phyloP scores from a whole-genome alignment of 1,140 invertebrate genomes.

The Cydia splendana region DNA sequence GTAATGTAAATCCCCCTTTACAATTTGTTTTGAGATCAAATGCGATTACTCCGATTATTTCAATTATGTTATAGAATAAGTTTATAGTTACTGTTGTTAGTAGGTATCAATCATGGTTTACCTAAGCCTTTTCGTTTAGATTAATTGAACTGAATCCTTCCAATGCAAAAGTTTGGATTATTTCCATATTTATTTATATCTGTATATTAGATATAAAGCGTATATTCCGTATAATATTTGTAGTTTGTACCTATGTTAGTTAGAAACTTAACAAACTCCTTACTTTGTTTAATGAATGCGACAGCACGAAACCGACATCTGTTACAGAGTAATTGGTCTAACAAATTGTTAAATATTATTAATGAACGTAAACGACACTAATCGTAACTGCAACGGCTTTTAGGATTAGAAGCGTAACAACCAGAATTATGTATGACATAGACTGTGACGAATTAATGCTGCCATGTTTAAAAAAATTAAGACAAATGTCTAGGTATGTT shows the following conservation, averaged over 20 bases:
- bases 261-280: not conserved
- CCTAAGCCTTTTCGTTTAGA: too few species aligned
- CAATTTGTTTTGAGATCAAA: not conserved
- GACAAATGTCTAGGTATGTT: not conserved
- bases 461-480: not conserved
- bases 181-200: too few species aligned
- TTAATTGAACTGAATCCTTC: too few species aligned
- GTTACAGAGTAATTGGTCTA: slow-evolving; percentile 25
- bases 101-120: too few species aligned
- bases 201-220: too few species aligned
- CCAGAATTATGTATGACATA: not conserved
- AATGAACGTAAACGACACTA: slow-evolving; percentile 30
- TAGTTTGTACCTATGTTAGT: too few species aligned
- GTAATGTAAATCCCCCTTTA: too few species aligned
- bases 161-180: too few species aligned
- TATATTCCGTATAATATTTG: too few species aligned
- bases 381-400: slow-evolving; percentile 25
- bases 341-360: slow-evolving; percentile 31
- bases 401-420: slow-evolving; percentile 28
- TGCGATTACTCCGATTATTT: not conserved
- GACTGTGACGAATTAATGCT: not conserved
- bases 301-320: slow-evolving; percentile 21
- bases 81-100: too few species aligned
- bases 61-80: too few species aligned
- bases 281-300: slow-evolving; percentile 7